These are phyloP conservation scores for Drosophila repleta DNA, from an alignment of 1,140 invertebrate species.

Conservation along the genomic window DNA sequence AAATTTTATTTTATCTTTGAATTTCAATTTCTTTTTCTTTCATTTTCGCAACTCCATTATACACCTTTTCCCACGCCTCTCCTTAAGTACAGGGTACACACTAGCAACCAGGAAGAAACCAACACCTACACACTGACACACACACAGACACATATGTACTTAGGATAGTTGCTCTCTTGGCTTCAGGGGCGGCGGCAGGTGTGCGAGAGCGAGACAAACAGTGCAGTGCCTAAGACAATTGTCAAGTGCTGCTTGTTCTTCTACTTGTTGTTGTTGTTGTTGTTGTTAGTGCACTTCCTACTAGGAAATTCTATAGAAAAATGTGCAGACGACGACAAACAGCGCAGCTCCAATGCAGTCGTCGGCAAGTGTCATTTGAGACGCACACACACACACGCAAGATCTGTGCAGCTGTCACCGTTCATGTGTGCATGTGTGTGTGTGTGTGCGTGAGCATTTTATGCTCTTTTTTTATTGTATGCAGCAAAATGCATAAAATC, in stretches of 20 bases:
- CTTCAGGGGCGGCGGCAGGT: conserved; percentile 38
- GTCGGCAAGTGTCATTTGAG: conserved; percentile 77
- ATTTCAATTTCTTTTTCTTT: too few species aligned
- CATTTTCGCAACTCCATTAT: neutral
- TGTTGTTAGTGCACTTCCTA: conserved; percentile 69
- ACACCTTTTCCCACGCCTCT: neutral
- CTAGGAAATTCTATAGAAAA: conserved; percentile 75
- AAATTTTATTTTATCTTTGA: neutral
- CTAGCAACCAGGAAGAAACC: conserved; percentile 24
- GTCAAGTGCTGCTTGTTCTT: conserved; percentile 61
- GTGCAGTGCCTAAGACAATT: conserved; percentile 49
- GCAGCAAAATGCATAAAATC: conserved; percentile 57
- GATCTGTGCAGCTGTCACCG: conserved; percentile 45
- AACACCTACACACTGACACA: conserved; percentile 33
- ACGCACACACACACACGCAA: conserved; percentile 45
- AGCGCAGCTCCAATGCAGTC: conserved; percentile 30
- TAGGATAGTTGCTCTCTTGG: conserved; percentile 20
- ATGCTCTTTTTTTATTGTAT: conserved; percentile 57
- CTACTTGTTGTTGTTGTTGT: conserved; percentile 29
- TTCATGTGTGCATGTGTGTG: conserved; percentile 3
- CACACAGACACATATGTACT: conserved; percentile 6
- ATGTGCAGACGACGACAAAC: conserved; percentile 52
- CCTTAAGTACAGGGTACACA: neutral
- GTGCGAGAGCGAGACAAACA: conserved; percentile 46
- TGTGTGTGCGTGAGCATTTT: conserved; percentile 37